These are phyloP conservation scores for Onychorhynchus coronatus DNA, from an alignment of 2,113 vertebrate genomes.

Conservation along the genomic window DNA sequence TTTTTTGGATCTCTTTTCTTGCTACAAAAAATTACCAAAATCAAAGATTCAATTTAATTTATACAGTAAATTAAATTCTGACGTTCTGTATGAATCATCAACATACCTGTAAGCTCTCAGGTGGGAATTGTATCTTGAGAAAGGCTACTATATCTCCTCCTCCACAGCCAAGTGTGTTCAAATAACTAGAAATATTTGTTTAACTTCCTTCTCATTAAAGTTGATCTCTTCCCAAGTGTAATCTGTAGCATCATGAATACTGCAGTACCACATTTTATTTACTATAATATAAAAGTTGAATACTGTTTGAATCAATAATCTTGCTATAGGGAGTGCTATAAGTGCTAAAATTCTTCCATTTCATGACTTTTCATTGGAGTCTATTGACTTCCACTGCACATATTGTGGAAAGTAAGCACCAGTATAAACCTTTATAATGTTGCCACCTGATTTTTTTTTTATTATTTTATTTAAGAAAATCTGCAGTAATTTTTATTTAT, in stretches of 20 bases:
- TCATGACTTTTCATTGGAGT: not conserved
- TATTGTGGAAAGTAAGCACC: not conserved
- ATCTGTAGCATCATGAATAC: not conserved
- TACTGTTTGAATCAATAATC: not conserved
- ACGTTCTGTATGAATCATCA: not conserved
- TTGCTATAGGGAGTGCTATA: not conserved
- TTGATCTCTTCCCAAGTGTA: not conserved
- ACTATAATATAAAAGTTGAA: not conserved
- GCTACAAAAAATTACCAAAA: slow-evolving; percentile 7
- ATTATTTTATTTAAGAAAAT: not conserved
- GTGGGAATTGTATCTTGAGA: not conserved
- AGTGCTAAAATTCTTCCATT: not conserved
- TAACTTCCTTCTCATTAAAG: not conserved
- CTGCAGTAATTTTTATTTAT: not conserved
- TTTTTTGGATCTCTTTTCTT: slow-evolving; percentile 4
- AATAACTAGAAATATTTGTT: not conserved
- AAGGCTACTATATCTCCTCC: not conserved
- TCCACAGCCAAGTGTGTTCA: not conserved
- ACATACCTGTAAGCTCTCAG: not conserved
- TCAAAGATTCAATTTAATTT: slow-evolving; percentile 10
- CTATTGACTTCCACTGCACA: not conserved
- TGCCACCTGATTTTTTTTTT: not conserved
- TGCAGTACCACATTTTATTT: not conserved
- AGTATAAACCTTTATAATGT: not conserved
- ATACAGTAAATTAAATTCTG: slow-evolving; percentile 8